These are phyloP conservation scores for Himalopsyche japonica DNA, from an alignment of 2,888 invertebrate genomes.

Conservation along the genomic window DNA sequence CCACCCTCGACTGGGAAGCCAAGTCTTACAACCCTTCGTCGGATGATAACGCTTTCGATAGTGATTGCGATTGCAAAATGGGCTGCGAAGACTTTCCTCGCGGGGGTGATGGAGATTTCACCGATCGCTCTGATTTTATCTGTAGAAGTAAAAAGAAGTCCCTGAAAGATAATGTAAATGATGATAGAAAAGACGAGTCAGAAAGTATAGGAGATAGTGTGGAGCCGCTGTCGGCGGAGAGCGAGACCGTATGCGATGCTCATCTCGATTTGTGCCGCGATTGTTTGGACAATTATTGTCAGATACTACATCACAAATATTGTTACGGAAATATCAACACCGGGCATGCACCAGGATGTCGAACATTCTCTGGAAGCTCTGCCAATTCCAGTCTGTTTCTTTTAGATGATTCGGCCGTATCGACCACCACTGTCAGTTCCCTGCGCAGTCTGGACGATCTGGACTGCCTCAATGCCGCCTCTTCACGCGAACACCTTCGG, in stretches of 20 bases:
- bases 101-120: slow-evolving; percentile 3
- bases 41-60: slow-evolving; percentile 22
- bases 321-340: slow-evolving; percentile 34
- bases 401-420: slow-evolving; percentile 62
- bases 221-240: slow-evolving; percentile 18
- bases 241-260: neutral
- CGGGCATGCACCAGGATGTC: slow-evolving; percentile 39
- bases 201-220: slow-evolving; percentile 4
- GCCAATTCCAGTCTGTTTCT: slow-evolving; percentile 61
- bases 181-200: slow-evolving; percentile 4
- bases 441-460: slow-evolving; percentile 64
- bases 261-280: slow-evolving; percentile 44
- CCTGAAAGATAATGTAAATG: slow-evolving; percentile 1
- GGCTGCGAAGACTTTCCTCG: slow-evolving; percentile 15
- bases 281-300: slow-evolving; percentile 50
- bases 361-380: slow-evolving; percentile 51
- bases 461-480: slow-evolving; percentile 46
- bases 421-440: slow-evolving; percentile 59
- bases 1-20: slow-evolving; percentile 3
- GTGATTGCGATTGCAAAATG: slow-evolving; percentile 30
- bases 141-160: slow-evolving; percentile 15
- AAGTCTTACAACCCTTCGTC: slow-evolving; percentile 1
- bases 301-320: slow-evolving; percentile 44
- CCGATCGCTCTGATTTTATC: neutral
- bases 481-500: slow-evolving; percentile 38